Evolutionary conservation across 2,888 invertebrate genomes (phyloP).

Genomic region (Neoscelio sp.): DNA sequence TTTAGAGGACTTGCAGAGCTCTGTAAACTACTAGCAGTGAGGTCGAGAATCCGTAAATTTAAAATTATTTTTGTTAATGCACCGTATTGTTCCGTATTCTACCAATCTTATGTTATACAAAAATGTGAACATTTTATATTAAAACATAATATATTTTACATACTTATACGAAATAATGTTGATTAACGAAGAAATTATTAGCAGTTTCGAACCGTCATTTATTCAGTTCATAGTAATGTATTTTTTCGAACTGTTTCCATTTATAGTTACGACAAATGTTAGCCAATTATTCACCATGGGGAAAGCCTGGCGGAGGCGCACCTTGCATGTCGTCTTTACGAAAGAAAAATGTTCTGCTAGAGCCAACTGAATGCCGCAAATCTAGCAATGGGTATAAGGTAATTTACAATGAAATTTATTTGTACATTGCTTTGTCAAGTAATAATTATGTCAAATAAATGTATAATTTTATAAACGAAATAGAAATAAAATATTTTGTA

Average conservation of each 20-base stretch:
- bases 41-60: slow-evolving; percentile 16
- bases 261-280: slow-evolving; percentile 88
- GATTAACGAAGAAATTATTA: too few relatives aligned
- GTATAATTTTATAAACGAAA: too few relatives aligned
- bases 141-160: neutral
- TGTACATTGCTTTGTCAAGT: too few relatives aligned
- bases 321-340: slow-evolving; percentile 87
- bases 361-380: slow-evolving; percentile 82
- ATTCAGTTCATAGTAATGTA: neutral
- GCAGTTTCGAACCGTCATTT: too few relatives aligned
- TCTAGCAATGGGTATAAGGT: slow-evolving; percentile 59
- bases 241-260: slow-evolving; percentile 37
- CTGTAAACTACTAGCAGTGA: slow-evolving; percentile 20
- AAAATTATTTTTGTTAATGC: slow-evolving; percentile 24
- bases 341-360: slow-evolving; percentile 87
- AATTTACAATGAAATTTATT: slow-evolving; percentile 20
- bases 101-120: neutral
- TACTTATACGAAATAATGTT: too few relatives aligned
- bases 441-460: too few relatives aligned
- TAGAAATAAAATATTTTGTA: too few relatives aligned
- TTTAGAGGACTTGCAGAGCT: slow-evolving; percentile 35
- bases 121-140: neutral
- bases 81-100: slow-evolving; percentile 4
- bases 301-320: slow-evolving; percentile 90
- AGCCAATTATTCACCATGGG: slow-evolving; percentile 91